Evolutionary conservation across 2,113 vertebrate genomes (phyloP), one percentile per base, ranked within the genome.

Genomic region (Oxyruncus cristatus): DNA sequence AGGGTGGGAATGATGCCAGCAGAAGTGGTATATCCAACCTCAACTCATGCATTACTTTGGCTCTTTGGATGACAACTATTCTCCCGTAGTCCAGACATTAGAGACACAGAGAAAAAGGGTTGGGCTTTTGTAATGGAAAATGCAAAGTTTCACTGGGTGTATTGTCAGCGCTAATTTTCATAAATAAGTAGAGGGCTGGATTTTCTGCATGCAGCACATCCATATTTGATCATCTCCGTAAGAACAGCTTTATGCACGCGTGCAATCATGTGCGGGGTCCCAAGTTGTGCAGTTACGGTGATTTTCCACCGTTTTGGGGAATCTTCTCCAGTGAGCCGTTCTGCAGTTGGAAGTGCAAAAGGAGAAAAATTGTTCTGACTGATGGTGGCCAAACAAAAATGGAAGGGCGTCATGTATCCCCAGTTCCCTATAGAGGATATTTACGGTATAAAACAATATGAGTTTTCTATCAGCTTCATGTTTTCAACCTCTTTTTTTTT

Each of bases 391-490:
- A 78, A 52, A 72, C 20, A 59, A 56, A 88, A 63, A 24, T 52
- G 55, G 52, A 71, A 73, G n/a, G 28, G 75, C 79, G 58, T 55
- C 46, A 73, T 28, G 27, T 27, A 1, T n/a, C 56, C 24, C 27
- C 52, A n/a, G 3, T 16, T 87, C 49, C 30, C 72, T 39, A 42
- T 37, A 56, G 2, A 37, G 72, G n/a, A 47, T 92, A 65, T 88
- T 81, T 71, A 39, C n/a, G 70, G 22, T 78, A 26, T 67, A 46
- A 95, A 61, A 74, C 88, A 80, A 28, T 66, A 32, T 14, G 63
- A 90, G 21, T 89, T 91, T 70, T 87, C 70, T 76, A 84, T 58
- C 78, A 88, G 68, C 93, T 93, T 88, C 12, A 7, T 80, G 42
- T 89, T 94, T 95, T 85, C 80, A 92, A 39, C 44, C 16, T 7